phyloP scores from a whole-genome alignment of 1,140 invertebrate genomes.

The Scaptomyza pallida region DNA sequence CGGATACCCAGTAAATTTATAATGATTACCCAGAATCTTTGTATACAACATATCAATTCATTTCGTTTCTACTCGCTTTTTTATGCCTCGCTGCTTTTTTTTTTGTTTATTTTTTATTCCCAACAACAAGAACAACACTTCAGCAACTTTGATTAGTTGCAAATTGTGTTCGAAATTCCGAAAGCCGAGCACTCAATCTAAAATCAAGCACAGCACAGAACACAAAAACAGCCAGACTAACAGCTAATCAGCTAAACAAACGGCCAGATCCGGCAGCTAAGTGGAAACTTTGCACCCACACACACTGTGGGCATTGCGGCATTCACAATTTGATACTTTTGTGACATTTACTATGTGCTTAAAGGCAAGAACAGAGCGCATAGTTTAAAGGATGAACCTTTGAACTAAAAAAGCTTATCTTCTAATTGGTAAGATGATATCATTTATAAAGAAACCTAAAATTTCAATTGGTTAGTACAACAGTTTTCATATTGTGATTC shows the following conservation, averaged over 20 bases:
- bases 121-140: conserved; percentile 4
- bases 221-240: conserved; percentile 9
- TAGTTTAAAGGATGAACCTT: no score
- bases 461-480: no score
- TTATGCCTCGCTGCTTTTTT: no score
- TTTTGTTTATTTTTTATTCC: background rate
- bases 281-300: conserved; percentile 20
- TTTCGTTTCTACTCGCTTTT: background rate
- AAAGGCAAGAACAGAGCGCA: background rate
- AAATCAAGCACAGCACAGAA: conserved; percentile 1
- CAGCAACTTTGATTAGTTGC: conserved; percentile 34
- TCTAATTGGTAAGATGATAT: no score
- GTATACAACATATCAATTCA: conserved; percentile 10
- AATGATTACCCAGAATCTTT: background rate
- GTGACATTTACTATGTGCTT: background rate
- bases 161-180: conserved; percentile 22
- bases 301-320: background rate
- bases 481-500: no score
- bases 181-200: background rate
- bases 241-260: conserved; percentile 45
- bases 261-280: conserved; percentile 27
- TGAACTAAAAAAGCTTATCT: no score
- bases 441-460: no score
- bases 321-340: background rate
- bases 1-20: conserved; percentile 15